Percentiles rank a stretch among this genome's conserved stretches.
These are phyloP conservation scores for Lanistes nyassanus DNA, from an alignment of 1,140 invertebrate species.

Conservation along the genomic window DNA sequence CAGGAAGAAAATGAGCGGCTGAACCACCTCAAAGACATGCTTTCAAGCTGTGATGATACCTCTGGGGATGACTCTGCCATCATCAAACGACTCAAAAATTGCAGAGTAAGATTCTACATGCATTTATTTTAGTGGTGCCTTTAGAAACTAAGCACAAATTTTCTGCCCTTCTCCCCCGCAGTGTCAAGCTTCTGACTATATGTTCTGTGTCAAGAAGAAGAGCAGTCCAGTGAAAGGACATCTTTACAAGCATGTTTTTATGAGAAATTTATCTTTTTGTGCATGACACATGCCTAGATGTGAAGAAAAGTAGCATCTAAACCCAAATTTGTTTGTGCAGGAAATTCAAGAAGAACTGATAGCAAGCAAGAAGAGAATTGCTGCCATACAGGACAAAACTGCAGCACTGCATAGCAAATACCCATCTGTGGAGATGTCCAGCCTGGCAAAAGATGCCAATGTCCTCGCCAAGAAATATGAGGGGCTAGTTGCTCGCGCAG, in stretches of 20 bases:
- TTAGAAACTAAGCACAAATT: too few relatives aligned
- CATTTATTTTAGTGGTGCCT: too few relatives aligned
- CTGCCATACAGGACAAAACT: conserved; percentile 76
- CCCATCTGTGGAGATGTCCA: conserved; percentile 58
- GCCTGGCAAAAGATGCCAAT: conserved; percentile 59
- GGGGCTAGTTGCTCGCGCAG: conserved; percentile 70
- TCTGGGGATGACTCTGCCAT: conserved; percentile 88
- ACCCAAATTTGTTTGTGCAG: conserved; percentile 36
- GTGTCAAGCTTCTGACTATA: too few relatives aligned
- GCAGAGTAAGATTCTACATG: conserved; percentile 42
- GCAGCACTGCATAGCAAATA: conserved; percentile 74
- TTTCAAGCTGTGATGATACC: conserved; percentile 91
- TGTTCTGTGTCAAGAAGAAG: too few relatives aligned
- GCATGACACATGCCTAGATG: too few relatives aligned
- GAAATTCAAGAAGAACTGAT: conserved; percentile 72
- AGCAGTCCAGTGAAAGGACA: too few relatives aligned
- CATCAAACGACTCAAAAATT: conserved; percentile 75
- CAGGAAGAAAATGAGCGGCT: conserved; percentile 61
- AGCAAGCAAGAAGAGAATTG: conserved; percentile 72
- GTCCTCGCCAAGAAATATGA: conserved; percentile 75
- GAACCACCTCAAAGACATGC: conserved; percentile 73
- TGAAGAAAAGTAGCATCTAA: too few relatives aligned
- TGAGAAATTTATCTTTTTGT: too few relatives aligned
- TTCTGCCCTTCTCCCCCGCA: too few relatives aligned
- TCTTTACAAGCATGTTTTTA: too few relatives aligned